These are phyloP conservation scores for Acromyrmex heyeri DNA, from an alignment of 1,140 invertebrate genomes.

Conservation along the genomic window DNA sequence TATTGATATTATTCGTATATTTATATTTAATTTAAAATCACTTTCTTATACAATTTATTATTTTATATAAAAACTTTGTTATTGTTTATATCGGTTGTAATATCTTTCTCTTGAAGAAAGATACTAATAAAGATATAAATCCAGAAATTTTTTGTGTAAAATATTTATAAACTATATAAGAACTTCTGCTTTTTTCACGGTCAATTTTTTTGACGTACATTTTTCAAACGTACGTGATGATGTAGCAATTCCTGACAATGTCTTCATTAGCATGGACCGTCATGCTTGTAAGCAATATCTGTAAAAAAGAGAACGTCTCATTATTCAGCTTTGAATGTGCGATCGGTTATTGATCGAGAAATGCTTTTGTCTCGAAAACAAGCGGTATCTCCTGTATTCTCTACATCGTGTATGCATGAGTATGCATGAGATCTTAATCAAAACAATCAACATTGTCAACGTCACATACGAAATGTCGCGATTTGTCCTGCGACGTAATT, in stretches of 20 bases:
- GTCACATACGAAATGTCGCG: neutral
- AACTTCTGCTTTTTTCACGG: neutral
- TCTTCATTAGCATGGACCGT: conserved; percentile 41
- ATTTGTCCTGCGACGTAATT: neutral
- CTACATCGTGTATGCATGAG: neutral
- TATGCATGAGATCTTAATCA: conserved; percentile 4
- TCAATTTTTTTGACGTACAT: neutral
- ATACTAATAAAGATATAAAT: too few relatives aligned
- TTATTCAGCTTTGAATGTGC: conserved; percentile 1
- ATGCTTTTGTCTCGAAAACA: neutral
- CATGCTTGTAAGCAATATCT: conserved; percentile 41
- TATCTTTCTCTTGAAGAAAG: neutral
- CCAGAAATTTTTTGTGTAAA: too few relatives aligned
- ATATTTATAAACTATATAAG: neutral
- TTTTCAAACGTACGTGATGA: neutral
- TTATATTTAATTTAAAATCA: neutral
- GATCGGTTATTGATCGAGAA: neutral
- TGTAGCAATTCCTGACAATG: conserved; percentile 1
- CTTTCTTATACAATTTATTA: conserved; percentile 7
- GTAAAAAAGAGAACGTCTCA: neutral
- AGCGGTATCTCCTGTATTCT: neutral
- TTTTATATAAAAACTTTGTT: neutral
- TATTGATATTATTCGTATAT: neutral
- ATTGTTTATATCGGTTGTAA: neutral
- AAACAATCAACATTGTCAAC: neutral